A percentile compares a stretch with the other conserved stretches of the same genome.
phyloP scores from a whole-genome alignment of 2,888 invertebrate species.

The Drosophila barbarae region DNA sequence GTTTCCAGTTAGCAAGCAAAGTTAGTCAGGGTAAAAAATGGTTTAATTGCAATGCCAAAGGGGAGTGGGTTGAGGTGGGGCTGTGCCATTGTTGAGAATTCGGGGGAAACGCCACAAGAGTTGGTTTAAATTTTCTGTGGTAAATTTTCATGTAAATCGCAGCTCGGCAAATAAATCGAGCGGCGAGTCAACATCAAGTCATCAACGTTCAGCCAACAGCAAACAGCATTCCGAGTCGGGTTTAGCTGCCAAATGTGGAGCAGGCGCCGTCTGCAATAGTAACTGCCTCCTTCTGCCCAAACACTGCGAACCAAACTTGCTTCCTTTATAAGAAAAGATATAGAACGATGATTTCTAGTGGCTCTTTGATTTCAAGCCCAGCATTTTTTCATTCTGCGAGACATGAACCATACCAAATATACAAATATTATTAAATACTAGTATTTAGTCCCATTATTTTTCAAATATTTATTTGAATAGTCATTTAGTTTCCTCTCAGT shows the following conservation, averaged over 20 bases:
- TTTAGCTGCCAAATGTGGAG: slow-evolving; percentile 40
- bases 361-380: not conserved
- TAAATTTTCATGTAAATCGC: slow-evolving; percentile 47
- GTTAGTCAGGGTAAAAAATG: slow-evolving; percentile 37
- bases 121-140: slow-evolving; percentile 29
- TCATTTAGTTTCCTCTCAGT: slow-evolving; percentile 1
- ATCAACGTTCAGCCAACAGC: slow-evolving; percentile 43
- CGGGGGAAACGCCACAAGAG: slow-evolving; percentile 2
- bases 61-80: slow-evolving; percentile 1
- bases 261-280: slow-evolving; percentile 31
- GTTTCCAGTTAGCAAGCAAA: slow-evolving; percentile 25
- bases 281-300: slow-evolving; percentile 3
- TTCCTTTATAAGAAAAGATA: too few relatives aligned
- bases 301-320: not conserved
- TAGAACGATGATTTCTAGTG: not conserved
- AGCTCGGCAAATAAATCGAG: slow-evolving; percentile 53
- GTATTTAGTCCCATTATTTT: too few relatives aligned
- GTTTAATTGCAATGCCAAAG: slow-evolving; percentile 30
- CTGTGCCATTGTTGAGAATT: not conserved
- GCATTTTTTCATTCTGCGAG: not conserved
- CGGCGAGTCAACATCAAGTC: slow-evolving; percentile 47
- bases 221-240: slow-evolving; percentile 46
- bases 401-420: fast-evolving
- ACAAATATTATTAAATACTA: not conserved
- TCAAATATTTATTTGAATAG: not conserved